These are phyloP conservation scores for Sycobia sp. DNA, from an alignment of 1,140 invertebrate genomes.

Conservation along the genomic window DNA sequence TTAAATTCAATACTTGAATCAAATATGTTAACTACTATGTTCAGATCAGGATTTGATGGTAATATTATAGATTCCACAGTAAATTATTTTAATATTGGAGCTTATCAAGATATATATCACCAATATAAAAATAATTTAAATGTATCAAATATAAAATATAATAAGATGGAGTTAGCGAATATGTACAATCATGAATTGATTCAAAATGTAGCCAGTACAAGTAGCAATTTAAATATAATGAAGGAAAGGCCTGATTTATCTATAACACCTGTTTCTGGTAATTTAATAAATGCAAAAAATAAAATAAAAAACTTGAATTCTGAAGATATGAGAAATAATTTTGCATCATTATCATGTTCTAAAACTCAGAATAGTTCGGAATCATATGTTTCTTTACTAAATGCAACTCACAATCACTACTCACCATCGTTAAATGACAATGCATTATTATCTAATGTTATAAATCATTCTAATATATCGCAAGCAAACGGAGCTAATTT, in stretches of 20 bases:
- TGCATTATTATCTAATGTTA: not conserved
- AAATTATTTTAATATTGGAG: conserved; percentile 52
- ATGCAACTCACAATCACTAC: too few relatives aligned
- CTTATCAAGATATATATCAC: conserved; percentile 53
- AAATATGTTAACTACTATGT: conserved; percentile 51
- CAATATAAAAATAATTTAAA: conserved; percentile 53
- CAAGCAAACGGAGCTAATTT: not conserved
- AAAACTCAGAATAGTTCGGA: not conserved
- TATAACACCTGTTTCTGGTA: conserved; percentile 49
- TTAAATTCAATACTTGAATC: conserved; percentile 53
- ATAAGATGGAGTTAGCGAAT: not conserved
- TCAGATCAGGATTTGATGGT: conserved; percentile 45
- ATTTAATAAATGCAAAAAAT: not conserved
- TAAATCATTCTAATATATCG: not conserved
- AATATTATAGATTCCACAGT: conserved; percentile 52
- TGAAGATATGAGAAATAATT: not conserved
- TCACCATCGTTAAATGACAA: not conserved
- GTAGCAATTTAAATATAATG: conserved; percentile 23
- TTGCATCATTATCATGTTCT: not conserved
- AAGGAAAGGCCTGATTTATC: conserved; percentile 56
- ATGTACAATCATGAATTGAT: not conserved
- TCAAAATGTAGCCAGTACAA: conserved; percentile 9
- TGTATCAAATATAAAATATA: conserved; percentile 30
- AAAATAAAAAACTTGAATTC: not conserved
- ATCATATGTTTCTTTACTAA: not conserved